A percentile compares a stretch with the other conserved stretches of the same genome.
These are phyloP conservation scores for Rhinogobio ventralis DNA, from an alignment of 2,797 vertebrate species.

Conservation along the genomic window DNA sequence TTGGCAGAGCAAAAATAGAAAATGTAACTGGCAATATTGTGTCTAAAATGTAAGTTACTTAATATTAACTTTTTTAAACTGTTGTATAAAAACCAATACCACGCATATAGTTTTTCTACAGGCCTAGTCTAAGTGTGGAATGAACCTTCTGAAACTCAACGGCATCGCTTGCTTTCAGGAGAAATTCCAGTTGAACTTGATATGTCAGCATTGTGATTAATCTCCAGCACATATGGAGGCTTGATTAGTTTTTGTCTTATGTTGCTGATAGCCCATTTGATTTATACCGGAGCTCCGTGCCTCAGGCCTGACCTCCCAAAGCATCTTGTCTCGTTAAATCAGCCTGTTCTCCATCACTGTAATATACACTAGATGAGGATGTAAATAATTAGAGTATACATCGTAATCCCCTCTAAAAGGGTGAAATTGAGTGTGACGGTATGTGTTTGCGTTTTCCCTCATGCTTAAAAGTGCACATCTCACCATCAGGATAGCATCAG, in stretches of 20 bases:
- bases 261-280: conserved; percentile 25
- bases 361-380: conserved; percentile 29
- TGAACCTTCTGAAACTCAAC: not conserved
- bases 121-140: not conserved
- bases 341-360: conserved; percentile 24
- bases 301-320: conserved; percentile 1
- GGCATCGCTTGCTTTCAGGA: not conserved
- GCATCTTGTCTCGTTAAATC: conserved; percentile 15
- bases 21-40: not conserved
- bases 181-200: conserved; percentile 10
- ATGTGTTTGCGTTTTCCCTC: not conserved
- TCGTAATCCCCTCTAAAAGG: conserved; percentile 22
- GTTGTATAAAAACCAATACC: not conserved
- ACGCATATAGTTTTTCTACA: not conserved
- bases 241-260: conserved; percentile 35
- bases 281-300: conserved; percentile 29
- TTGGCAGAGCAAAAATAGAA: not conserved
- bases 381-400: conserved; percentile 36
- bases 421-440: conserved; percentile 33
- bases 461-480: not conserved
- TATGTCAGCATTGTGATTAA: conserved; percentile 28
- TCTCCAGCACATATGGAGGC: conserved; percentile 20
- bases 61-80: not conserved
- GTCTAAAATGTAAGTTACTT: not conserved
- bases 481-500: not conserved